Conservation (phyloP, 2,888 invertebrate genomes). For the Macrosiphum euphorbiae region DNA sequence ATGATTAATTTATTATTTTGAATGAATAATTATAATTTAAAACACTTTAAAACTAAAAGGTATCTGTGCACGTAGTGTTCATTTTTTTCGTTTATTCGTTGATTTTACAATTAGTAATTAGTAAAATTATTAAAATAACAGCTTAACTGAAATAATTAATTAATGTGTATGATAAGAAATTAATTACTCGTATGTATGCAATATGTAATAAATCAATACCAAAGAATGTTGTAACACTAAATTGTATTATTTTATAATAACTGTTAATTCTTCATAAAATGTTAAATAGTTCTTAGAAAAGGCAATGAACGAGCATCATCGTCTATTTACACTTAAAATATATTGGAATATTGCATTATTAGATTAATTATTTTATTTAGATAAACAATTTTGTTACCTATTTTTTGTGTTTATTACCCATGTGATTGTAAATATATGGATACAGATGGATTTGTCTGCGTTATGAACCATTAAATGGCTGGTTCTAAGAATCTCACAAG, state of each 20-base stretch:
- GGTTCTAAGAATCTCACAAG: not conserved
- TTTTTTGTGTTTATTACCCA: no score
- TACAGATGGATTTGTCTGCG: not conserved
- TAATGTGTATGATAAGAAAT: not conserved
- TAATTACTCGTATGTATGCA: not conserved
- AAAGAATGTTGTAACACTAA: not conserved
- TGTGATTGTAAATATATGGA: not conserved
- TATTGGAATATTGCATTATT: not conserved
- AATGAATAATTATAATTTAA: not conserved
- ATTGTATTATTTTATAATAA: not conserved
- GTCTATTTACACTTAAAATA: not conserved
- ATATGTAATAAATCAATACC: constrained; percentile 27
- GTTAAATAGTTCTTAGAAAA: not conserved
- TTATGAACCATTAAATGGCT: not conserved
- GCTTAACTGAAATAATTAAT: not conserved
- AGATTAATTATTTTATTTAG: not conserved
- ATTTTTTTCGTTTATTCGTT: not conserved
- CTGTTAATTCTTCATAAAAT: not conserved
- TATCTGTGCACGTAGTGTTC: not conserved
- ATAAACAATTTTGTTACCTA: no score
- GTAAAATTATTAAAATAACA: not conserved
- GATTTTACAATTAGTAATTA: not conserved
- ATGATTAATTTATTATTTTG: not conserved
- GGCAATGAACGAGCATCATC: not conserved
- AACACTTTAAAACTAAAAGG: not conserved